These are phyloP conservation scores for Oopsacas minuta DNA, from an alignment of 37 sponge, comb jelly and placozoan species.

Conservation along the genomic window DNA sequence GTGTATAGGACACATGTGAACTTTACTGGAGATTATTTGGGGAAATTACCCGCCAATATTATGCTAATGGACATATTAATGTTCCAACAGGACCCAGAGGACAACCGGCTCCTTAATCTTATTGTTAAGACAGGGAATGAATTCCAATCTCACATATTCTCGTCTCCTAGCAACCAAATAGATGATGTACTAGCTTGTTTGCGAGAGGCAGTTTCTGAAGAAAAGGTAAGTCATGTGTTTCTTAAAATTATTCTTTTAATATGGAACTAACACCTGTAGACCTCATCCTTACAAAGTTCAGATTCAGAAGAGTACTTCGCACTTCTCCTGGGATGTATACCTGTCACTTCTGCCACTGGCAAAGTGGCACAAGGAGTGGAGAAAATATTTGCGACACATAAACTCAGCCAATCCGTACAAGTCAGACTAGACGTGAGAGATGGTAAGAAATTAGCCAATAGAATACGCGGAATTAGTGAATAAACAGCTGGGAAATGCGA, in stretches of 20 bases:
- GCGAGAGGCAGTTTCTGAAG: neutral
- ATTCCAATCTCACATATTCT: neutral
- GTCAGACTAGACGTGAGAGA: neutral
- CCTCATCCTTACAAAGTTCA: neutral
- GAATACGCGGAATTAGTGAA: too few species aligned
- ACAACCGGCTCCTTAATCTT: neutral
- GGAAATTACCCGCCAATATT: neutral
- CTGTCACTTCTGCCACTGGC: neutral
- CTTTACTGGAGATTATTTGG: neutral
- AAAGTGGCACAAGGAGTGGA: neutral
- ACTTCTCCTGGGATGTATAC: neutral
- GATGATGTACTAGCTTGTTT: neutral
- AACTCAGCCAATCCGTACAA: neutral
- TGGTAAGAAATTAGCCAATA: too few species aligned
- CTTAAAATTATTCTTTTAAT: neutral
- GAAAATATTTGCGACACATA: neutral
- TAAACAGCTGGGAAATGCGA: too few species aligned
- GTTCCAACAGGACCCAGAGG: neutral
- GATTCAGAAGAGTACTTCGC: neutral
- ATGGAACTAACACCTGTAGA: neutral
- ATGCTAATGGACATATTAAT: neutral
- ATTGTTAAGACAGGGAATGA: neutral
- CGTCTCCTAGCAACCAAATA: neutral
- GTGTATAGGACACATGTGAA: conserved; percentile 1
- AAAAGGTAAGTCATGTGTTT: neutral